Base-by-base conservation (phyloP, 2,888 invertebrate genomes). In the Tetranychus piercei region DNA sequence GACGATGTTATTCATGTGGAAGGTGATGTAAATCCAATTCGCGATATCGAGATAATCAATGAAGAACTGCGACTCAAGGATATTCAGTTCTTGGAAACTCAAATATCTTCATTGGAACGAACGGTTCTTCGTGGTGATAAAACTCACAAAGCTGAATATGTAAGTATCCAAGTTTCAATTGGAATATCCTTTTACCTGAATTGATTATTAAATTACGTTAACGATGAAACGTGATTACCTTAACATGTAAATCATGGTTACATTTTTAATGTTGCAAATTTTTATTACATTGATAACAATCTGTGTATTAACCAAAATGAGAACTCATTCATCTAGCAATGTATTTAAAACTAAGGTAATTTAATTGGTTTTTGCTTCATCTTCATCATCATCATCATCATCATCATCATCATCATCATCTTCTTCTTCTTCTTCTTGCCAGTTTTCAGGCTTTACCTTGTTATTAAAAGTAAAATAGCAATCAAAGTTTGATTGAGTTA, bases 1-100 rank as follows among this genome's bases (percentile, higher is more conserved):
- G 92, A 94, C 75, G 95, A 96, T 81, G 95, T 99, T 0, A 94
- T 92, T 73, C 99, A 99, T 82, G 90, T 99, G 0, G 99, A 99
- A 83, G 99, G 99, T 0, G 97, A 99, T 77, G 95, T 99, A 2
- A 90, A 99, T 83, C 99, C 99, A 0, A 89, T 95, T 0, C 87
- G 99, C 75, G 99, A 99, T 84, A 85, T 99, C 81, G 94, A 94
- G 80, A 97, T 97, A 74, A 99, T 99, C 81, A 88, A 88, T 77
- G 94, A 97, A 81, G 99, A 99, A 82, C 84, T 99, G 75, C 87
- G 96, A 72, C 86, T 96, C 71, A 99, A 99, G 82, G 97, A 96
- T 80, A 88, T 92, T 80, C 96, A 97, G 80, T 89, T 89, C 78
- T 84, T 97, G n/a, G 80, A 88, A 80, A 88, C 88, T 80, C 86